Evolutionary conservation across 2,888 invertebrate genomes (phyloP), one percentile per base, ranked within the genome.

Genomic region (Ormyrus pomaceus): DNA sequence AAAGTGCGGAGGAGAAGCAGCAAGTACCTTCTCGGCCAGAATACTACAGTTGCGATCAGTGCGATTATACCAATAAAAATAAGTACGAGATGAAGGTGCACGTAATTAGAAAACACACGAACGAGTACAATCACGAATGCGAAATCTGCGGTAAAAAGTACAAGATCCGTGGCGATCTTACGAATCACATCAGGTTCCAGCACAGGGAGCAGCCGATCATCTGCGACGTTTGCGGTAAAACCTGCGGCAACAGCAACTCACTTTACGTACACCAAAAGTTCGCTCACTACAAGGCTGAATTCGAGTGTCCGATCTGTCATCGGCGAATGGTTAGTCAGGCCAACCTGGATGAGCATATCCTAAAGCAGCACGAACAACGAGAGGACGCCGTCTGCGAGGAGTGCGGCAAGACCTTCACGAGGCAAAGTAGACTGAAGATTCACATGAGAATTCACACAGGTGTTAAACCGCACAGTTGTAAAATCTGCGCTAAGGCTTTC

Each of bases 261-360:
- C 79, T 89, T 6, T 89, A 89, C 73, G 89, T 90, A 3, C 90
- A 90, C 77, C 89, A 89, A 79, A 89, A 89, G 71, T 89, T 89
- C 51, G 89, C 89, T 1, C 89, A 89, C 48, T 91, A 89, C 83
- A 90, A 90, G 70, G 89, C 90, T 0, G 88, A 90, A 75, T 90
- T 86, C 79, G 90, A 91, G 81, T 91, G 90, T 53, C 86, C 87
- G 46, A 82, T 90, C 0, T 91, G 90, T 72, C 90, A 90, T 58
- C 79, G 90, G 19, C 84, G 91, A 2, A 88, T 91, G 87, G 92
- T 92, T 19, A 91, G 89, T 4, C 91, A 92, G 64, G 91, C 91
- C 73, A 92, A 91, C 58, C 87, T 92, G 9, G 90, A 91, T 76
- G 90, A 90, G 70, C 90, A 91, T 73, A 87, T 91, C 84, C 77